These are phyloP conservation scores for Enteromius argenteus DNA, from an alignment of 2,797 vertebrate genomes.

Conservation along the genomic window DNA sequence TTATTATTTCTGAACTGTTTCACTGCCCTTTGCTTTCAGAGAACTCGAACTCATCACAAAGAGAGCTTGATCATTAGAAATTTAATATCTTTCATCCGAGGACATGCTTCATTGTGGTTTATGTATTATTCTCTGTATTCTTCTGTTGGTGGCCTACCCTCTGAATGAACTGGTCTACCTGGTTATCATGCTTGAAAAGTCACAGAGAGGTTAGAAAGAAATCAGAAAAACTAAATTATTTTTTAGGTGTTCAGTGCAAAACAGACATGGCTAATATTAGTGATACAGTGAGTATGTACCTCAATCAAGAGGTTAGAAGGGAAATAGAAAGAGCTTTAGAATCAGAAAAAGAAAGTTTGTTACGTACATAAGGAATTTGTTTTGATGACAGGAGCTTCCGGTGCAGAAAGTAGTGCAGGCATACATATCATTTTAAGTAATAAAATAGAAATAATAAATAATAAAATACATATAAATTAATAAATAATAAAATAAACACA, in stretches of 20 bases:
- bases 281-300: background rate
- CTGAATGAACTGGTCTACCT: background rate
- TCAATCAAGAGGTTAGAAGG: background rate
- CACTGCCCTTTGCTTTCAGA: background rate
- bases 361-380: no score
- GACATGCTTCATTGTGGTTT: background rate
- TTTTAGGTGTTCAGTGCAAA: background rate
- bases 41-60: background rate
- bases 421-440: no score
- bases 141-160: background rate
- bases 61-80: background rate
- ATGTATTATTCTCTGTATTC: conserved; percentile 16
- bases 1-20: background rate
- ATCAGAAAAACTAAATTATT: background rate
- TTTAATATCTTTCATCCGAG: background rate
- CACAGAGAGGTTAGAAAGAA: background rate
- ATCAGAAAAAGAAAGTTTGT: no score
- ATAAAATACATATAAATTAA: no score
- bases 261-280: background rate
- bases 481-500: no score
- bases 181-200: background rate
- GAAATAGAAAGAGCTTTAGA: no score
- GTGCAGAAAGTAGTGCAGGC: no score
- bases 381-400: no score
- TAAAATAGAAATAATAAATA: no score